Evolutionary conservation across 2,888 invertebrate genomes (phyloP).

Genomic region (Craniophora ligustri): DNA sequence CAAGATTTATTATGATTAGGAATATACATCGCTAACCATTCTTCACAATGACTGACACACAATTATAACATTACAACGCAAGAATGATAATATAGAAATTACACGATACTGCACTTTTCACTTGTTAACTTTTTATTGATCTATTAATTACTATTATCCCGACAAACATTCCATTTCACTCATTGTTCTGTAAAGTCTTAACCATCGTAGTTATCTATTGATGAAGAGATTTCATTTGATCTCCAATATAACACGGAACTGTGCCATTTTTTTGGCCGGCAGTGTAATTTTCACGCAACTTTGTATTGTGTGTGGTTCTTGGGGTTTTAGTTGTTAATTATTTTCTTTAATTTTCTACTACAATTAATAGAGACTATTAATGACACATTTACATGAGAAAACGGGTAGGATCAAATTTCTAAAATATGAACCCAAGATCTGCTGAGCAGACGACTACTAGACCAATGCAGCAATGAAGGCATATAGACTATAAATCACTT

Average conservation of each 20-base stretch:
- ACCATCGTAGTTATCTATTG: slow-evolving; percentile 32
- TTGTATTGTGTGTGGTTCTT: slow-evolving; percentile 12
- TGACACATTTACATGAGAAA: too few species aligned
- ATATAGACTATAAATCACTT: too few species aligned
- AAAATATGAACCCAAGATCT: too few species aligned
- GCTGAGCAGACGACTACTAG: too few species aligned
- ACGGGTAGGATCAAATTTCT: too few species aligned
- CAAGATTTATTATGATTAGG: background rate
- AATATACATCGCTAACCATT: background rate
- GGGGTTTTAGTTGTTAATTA: too few species aligned
- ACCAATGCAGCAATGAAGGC: too few species aligned
- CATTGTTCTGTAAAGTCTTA: slow-evolving; percentile 49
- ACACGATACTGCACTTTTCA: slow-evolving; percentile 36
- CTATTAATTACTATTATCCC: slow-evolving; percentile 24
- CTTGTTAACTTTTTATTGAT: slow-evolving; percentile 37
- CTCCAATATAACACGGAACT: slow-evolving; percentile 44
- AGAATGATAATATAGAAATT: slow-evolving; percentile 32
- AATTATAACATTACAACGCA: slow-evolving; percentile 11
- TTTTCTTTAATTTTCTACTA: too few species aligned
- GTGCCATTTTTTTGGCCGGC: slow-evolving; percentile 46
- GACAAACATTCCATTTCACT: slow-evolving; percentile 29
- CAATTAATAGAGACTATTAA: too few species aligned
- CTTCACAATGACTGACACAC: slow-evolving; percentile 5
- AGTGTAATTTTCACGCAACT: slow-evolving; percentile 39
- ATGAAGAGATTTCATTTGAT: slow-evolving; percentile 49